phyloP scores from a whole-genome alignment of 2,113 vertebrate genomes.

The Piprites chloris region DNA sequence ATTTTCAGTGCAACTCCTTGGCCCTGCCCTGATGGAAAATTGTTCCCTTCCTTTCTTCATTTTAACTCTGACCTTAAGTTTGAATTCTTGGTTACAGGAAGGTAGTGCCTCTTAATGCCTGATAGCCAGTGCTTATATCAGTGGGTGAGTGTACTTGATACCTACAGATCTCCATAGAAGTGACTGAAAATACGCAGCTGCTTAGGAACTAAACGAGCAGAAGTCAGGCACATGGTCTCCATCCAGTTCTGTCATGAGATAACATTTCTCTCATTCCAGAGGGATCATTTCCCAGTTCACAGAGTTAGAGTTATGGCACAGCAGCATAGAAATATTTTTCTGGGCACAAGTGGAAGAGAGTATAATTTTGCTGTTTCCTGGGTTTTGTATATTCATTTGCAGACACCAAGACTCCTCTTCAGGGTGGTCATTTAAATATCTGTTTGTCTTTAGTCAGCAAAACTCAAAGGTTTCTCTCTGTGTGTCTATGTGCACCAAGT shows the following conservation, averaged over 20 bases:
- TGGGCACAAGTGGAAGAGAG: not conserved
- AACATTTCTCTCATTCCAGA: constrained; percentile 22
- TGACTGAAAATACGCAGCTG: not conserved
- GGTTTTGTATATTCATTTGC: constrained; percentile 6
- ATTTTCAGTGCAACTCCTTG: not conserved
- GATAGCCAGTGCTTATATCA: not conserved
- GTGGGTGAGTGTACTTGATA: not conserved
- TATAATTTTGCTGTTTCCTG: not conserved
- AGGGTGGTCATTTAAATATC: not conserved
- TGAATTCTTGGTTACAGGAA: not conserved
- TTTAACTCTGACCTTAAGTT: not conserved
- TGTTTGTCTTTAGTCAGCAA: not conserved
- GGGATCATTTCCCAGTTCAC: not conserved
- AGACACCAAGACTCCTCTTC: constrained; percentile 15
- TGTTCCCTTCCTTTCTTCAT: not conserved
- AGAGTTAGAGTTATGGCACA: not conserved
- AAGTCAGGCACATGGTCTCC: not conserved
- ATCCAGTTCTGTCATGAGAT: not conserved
- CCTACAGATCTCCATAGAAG: not conserved
- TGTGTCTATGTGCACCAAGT: not conserved
- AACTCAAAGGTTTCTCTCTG: not conserved
- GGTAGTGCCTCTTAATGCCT: not conserved
- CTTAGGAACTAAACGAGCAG: not conserved
- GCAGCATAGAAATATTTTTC: constrained; percentile 7
- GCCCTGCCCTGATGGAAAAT: not conserved